Evolutionary conservation across 2,113 vertebrate genomes (phyloP), one percentile per base, ranked within the genome.

Genomic region (Cichladusa arquata): DNA sequence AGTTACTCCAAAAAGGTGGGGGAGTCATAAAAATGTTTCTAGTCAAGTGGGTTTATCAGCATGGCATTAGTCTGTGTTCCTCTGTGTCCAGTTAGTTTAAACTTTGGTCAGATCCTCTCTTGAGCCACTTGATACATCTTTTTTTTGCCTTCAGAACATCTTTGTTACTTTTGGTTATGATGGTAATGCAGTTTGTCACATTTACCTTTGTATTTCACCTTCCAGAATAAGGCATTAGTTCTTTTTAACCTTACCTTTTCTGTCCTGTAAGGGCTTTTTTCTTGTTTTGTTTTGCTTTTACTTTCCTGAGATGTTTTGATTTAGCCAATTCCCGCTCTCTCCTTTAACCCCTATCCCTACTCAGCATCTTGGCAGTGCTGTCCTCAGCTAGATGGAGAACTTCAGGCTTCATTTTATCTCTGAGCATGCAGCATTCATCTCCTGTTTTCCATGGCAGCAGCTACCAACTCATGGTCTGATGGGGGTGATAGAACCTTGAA

Each of bases 401-500:
- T 72, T 67, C 22, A 33, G 72, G 44, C 20, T 92, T 74, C 25
- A 80, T 86, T 93, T 81, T 12, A 15, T 53, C 45, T 77, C 44
- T 47, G 31, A 83, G 26, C 44, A 25, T 6, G 5, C 54, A 64
- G 45, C 38, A 14, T 50, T 88, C 74, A 57, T 3, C 19, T 90
- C 3, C 70, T n/a, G 48, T 67, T 81, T 82, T 79, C 57, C 14
- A 5, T 25, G 14, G 24, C 8, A 28, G 2, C 16, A 34, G 6
- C 23, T 34, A 5, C 34, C 40, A 69, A 0, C 8, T 54, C 29
- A 17, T 13, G 48, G 38, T 34, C 44, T 69, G 23, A 19, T 0
- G 40, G 5, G 60, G 19, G 33, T 40, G 57, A 66, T 60, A 40
- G 45, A 76, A 25, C 16, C 53, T 45, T 64, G 40, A 69, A 40